These are phyloP conservation scores for Cotesia congregata DNA, from an alignment of 2,888 invertebrate genomes.

Conservation along the genomic window DNA sequence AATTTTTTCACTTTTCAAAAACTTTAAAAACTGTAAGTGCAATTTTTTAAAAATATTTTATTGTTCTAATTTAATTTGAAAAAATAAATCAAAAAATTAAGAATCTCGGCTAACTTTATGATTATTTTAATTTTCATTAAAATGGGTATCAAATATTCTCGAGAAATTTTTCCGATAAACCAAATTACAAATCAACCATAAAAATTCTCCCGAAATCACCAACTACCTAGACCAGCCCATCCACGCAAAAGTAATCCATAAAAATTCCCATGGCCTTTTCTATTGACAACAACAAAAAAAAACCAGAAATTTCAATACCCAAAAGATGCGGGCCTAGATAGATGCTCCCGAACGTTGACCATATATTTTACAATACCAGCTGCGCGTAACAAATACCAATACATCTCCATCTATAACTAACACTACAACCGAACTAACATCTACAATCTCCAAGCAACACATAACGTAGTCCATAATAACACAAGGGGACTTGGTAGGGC, in stretches of 20 bases:
- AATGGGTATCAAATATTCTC: no score
- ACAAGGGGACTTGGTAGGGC: not conserved
- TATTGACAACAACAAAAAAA: slow-evolving; percentile 7
- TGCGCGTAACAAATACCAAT: not conserved
- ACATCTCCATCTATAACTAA: not conserved
- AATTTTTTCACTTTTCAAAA: no score
- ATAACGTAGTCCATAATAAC: not conserved
- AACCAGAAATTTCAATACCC: slow-evolving; percentile 9
- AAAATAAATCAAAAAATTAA: no score
- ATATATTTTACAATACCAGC: not conserved
- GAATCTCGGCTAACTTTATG: no score
- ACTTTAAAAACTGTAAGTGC: no score
- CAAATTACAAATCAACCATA: not conserved
- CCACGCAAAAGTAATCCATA: not conserved
- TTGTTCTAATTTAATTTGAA: no score
- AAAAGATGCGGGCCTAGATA: not conserved
- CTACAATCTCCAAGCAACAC: not conserved
- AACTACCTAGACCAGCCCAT: not conserved
- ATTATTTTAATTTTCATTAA: no score
- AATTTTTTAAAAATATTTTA: no score
- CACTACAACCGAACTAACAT: not conserved
- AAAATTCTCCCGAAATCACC: not conserved
- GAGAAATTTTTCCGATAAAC: no score
- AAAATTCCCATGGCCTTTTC: not conserved
- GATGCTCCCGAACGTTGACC: not conserved